These are phyloP conservation scores for Sericinus montela DNA, from an alignment of 2,888 invertebrate genomes.

Conservation along the genomic window DNA sequence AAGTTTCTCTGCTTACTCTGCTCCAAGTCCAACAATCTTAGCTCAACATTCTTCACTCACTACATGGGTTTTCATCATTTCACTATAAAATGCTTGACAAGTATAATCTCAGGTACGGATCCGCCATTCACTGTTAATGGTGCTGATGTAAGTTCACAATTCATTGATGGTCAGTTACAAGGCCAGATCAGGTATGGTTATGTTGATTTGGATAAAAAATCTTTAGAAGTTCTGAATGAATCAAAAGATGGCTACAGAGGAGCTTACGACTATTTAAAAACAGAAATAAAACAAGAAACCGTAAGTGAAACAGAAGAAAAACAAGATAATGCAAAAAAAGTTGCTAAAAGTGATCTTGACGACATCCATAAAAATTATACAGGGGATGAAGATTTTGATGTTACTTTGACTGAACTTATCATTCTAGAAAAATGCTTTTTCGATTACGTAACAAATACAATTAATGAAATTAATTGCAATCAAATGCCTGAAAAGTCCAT, in stretches of 20 bases:
- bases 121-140: conserved; percentile 58
- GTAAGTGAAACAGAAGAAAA: conserved; percentile 31
- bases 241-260: conserved; percentile 18
- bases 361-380: conserved; percentile 39
- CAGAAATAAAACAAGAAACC: conserved; percentile 41
- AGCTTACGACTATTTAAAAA: conserved; percentile 27
- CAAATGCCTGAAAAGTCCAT: conserved; percentile 45
- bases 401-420: conserved; percentile 65
- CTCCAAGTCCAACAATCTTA: conserved; percentile 45
- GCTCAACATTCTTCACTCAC: conserved; percentile 57
- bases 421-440: conserved; percentile 60
- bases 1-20: conserved; percentile 62
- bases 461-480: conserved; percentile 46
- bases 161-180: conserved; percentile 53
- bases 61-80: conserved; percentile 69
- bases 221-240: conserved; percentile 20
- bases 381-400: conserved; percentile 68
- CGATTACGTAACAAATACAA: conserved; percentile 50
- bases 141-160: conserved; percentile 57
- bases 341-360: conserved; percentile 22
- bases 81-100: conserved; percentile 65
- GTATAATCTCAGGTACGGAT: conserved; percentile 54
- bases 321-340: conserved; percentile 22
- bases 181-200: conserved; percentile 50
- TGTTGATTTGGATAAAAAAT: conserved; percentile 45